A percentile compares a stretch with the other conserved stretches of the same genome.
These are phyloP conservation scores for Hippocampus kuda DNA, from an alignment of 2,797 vertebrate species.

Conservation along the genomic window DNA sequence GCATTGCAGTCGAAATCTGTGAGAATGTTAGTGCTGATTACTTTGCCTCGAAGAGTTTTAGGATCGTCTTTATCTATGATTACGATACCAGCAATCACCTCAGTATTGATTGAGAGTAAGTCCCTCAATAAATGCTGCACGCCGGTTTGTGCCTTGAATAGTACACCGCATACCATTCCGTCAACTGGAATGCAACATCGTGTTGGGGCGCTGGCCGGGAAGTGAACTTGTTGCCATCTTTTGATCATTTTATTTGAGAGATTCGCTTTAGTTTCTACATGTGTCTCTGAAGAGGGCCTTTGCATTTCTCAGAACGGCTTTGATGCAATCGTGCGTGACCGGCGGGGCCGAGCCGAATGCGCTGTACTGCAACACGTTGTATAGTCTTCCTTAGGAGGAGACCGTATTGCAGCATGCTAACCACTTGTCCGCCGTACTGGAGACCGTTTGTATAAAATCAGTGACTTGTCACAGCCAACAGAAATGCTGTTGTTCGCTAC, in stretches of 20 bases:
- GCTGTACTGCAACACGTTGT: constrained; percentile 20
- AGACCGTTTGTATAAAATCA: constrained; percentile 16
- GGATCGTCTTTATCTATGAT: neutral
- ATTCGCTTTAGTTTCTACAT: constrained; percentile 13
- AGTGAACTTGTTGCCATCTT: neutral
- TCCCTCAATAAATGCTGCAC: neutral
- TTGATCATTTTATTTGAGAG: neutral
- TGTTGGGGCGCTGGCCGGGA: no score
- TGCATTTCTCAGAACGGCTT: constrained; percentile 38
- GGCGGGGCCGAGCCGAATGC: constrained; percentile 1
- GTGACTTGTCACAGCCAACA: constrained; percentile 10
- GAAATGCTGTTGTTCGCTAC: neutral
- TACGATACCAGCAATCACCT: neutral
- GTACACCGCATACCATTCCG: neutral
- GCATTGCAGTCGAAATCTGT: neutral
- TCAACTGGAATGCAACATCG: no score
- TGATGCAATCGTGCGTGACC: constrained; percentile 28
- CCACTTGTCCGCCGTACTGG: constrained; percentile 9
- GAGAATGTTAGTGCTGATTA: neutral
- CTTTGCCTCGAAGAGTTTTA: neutral
- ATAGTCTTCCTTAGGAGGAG: constrained; percentile 21
- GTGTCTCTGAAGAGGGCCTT: neutral
- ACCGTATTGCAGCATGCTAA: constrained; percentile 10
- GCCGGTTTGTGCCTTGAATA: neutral
- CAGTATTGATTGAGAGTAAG: neutral